These are phyloP conservation scores for Coronaproctus castanopsis DNA, from an alignment of 2,888 invertebrate species.

Conservation along the genomic window DNA sequence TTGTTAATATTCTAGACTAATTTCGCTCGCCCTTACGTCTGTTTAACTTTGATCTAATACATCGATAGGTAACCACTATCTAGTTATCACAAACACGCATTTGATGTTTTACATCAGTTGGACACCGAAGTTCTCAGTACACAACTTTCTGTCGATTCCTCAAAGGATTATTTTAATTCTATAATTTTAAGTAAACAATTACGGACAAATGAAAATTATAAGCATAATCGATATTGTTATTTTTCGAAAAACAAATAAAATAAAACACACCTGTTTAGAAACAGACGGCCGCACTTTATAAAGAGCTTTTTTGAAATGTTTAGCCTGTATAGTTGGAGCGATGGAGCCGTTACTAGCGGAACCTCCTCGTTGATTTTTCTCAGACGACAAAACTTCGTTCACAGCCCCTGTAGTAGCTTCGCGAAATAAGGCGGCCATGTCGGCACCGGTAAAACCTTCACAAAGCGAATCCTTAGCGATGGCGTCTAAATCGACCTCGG, in stretches of 20 bases:
- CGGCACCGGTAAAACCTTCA: conserved; percentile 80
- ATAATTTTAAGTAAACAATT: too few relatives aligned
- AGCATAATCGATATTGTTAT: too few relatives aligned
- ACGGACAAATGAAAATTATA: too few relatives aligned
- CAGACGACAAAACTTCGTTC: conserved; percentile 43
- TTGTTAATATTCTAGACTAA: too few relatives aligned
- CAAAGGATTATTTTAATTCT: too few relatives aligned
- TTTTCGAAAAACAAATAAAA: not conserved
- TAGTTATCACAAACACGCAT: too few relatives aligned
- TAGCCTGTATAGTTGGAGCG: conserved; percentile 31
- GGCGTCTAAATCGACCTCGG: conserved; percentile 51
- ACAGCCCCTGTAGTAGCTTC: conserved; percentile 68
- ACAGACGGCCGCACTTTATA: conserved; percentile 72
- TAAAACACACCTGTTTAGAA: conserved; percentile 25
- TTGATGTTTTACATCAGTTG: too few relatives aligned
- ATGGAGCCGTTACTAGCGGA: conserved; percentile 3
- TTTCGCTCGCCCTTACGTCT: too few relatives aligned
- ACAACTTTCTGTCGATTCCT: too few relatives aligned
- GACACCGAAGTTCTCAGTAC: too few relatives aligned
- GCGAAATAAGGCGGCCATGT: conserved; percentile 69
- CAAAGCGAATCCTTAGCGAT: conserved; percentile 44
- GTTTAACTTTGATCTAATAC: too few relatives aligned
- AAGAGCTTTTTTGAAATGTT: conserved; percentile 59
- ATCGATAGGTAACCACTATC: too few relatives aligned
- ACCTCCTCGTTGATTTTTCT: conserved; percentile 1